phyloP scores from a whole-genome alignment of 2,888 invertebrate genomes.

The Ophraella communa region DNA sequence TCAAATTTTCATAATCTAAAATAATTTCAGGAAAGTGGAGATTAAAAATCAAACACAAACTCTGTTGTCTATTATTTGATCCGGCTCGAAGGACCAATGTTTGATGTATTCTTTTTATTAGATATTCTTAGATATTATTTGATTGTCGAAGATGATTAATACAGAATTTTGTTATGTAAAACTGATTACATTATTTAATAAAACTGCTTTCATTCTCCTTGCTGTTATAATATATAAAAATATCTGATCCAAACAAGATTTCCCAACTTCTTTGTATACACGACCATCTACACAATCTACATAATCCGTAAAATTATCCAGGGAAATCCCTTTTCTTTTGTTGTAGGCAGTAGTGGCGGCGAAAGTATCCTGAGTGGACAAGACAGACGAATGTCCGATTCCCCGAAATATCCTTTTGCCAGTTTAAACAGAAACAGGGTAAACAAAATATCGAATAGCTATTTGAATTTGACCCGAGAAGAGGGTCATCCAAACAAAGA shows the following conservation, averaged over 20 bases:
- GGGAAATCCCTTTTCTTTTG: conserved; percentile 14
- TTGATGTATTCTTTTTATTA: too few species aligned
- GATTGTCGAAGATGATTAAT: too few species aligned
- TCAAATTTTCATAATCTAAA: too few species aligned
- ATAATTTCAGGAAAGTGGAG: too few species aligned
- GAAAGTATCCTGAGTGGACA: conserved; percentile 65
- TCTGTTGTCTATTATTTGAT: too few species aligned
- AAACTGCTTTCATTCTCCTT: background rate
- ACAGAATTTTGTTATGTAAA: too few species aligned
- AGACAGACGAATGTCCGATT: conserved; percentile 63
- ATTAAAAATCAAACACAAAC: too few species aligned
- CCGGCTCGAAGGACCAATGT: too few species aligned
- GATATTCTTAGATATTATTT: too few species aligned
- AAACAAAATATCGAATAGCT: conserved; percentile 71
- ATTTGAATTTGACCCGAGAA: conserved; percentile 70
- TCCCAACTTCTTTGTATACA: background rate
- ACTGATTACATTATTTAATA: background rate
- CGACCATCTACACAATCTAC: too few species aligned
- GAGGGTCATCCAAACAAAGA: conserved; percentile 62
- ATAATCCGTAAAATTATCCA: conserved; percentile 3
- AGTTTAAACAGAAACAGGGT: conserved; percentile 53
- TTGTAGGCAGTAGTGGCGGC: conserved; percentile 69
- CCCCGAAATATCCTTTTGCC: conserved; percentile 49
- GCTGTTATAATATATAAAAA: background rate
- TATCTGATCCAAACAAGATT: background rate